Evolutionary conservation across 2,888 invertebrate species (phyloP), one percentile per base, ranked within the genome.

Genomic region (Pimpla rufipes): DNA sequence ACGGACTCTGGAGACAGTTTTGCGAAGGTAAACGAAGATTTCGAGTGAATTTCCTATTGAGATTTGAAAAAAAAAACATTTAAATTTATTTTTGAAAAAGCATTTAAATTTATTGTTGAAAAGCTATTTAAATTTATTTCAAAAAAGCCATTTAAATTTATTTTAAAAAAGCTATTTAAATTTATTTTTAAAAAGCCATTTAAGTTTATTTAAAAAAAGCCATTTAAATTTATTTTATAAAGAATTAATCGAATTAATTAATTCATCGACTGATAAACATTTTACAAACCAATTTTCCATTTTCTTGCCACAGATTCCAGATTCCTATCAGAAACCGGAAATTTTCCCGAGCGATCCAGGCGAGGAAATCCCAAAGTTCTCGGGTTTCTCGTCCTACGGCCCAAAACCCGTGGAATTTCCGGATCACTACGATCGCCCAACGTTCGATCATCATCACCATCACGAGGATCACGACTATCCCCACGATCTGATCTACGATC

Each of bases 381-480:
- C 86, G 10, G 79, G 66, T 37, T 79, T 76, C 55, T 47, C 64
- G 0, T 55, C 83, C 10, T 84, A 87, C 23, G 88, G 87, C 7
- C 83, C 90, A 3, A 89, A 91, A 57, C 87, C 89, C 0, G 73
- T 85, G 2, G 89, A 90, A 62, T 90, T 88, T 66, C 59, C 88
- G 0, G 87, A 73, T 0, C 87, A 88, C 55, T 87, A 86, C 52
- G 87, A 89, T 59, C 88, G 21, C 42, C 88, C 94, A 23, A 90
- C 93, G 57, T 94, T 89, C 87, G 88, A 85, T 76, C 64, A 90
- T 86, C 62, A 64, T 62, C 40, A 62, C 10, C 21, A 66, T 73
- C 92, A 93, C 64, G 94, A 94, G 23, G 94, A 94, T 88, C 93
- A 95, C 80, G 94, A 94, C 13, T 87, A 88, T 84, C 88, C 89